Evolutionary conservation across 1,140 invertebrate species (phyloP), one percentile per base, ranked within the genome.

Genomic region (Drosophila saltans): DNA sequence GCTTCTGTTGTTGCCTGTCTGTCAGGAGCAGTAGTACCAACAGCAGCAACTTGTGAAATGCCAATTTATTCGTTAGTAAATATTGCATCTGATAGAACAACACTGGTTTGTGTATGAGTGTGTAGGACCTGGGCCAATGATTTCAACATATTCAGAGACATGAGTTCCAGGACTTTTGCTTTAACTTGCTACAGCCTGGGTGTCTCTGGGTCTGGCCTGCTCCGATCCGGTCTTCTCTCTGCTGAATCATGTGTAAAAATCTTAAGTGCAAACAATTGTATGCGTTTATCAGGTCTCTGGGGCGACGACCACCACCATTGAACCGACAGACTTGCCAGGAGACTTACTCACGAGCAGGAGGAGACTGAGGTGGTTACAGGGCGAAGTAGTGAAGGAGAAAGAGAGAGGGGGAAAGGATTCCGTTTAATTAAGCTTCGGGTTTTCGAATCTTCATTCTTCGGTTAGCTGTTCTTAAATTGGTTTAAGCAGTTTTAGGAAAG

Each of bases 241-340:
- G 81, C 83, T 88, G 84, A 91, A 91, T 91, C 89, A 89, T 91
- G 90, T 91, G 90, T 91, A 91, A 91, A 91, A 91, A 91, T 91
- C 90, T 91, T 91, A 91, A 91, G 86, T 91, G 85, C 90, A 91
- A 91, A 91, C 90, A 91, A 91, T 91, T 91, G 90, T 91, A 90
- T 81, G 90, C 90, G 80, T 82, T 91, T 91, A 88, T 91, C 88
- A 83, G 81, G 80, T 83, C 81, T 89, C 81, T 89, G 75, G 85
- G 83, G 86, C 84, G 80, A 90, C 89, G 83, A 91, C 89, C 89
- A 91, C 89, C 89, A 90, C 89, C 89, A 90, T 90, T 85, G 85
- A 90, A 90, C 33, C 1, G 85, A 59, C 57, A 33, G 28, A 10
- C 21, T 33, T 28, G 8, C 45, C 39, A 21, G 43, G 16, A 9